Evolutionary conservation across 2,113 vertebrate species (phyloP), one percentile per base, ranked within the genome.

Genomic region (Lophotis ruficrista): DNA sequence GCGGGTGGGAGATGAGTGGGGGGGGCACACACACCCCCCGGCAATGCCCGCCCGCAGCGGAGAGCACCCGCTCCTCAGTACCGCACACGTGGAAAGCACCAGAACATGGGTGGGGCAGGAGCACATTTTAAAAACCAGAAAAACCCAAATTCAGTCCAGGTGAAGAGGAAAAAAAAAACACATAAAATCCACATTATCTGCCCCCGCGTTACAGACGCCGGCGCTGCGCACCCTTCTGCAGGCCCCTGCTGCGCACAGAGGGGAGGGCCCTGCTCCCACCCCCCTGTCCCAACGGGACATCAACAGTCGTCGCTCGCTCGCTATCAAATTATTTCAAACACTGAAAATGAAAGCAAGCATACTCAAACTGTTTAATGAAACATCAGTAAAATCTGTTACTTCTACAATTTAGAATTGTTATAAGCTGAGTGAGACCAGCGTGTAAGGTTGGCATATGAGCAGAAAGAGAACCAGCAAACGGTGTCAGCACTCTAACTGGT

Each of bases 61-160:
- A 5, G 35, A 30, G n/a, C 16, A 7, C 4, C 8, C 3, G 30
- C 7, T 12, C 51, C 57, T 27, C 10, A 0, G 6, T 2, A 1
- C 16, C 0, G 6, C 41, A 3, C 35, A 5, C 3, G 1, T 9
- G 20, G 56, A n/a, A 64, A n/a, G 19, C 13, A 1, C 35, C 35
- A 6, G 35, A 19, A 5, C 27, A 5, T 0, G 6, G 35, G 19
- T 1, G n/a, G 28, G 38, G 19, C 47, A 30, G 30, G 8, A 64
- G 19, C 10, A 0, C 3, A 14, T 28, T 24, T 22, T 7, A 6
- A 54, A 37, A 54, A 33, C 12, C 1, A 24, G 12, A 60, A 31
- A 56, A 69, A 21, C 5, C 22, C 56, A 1, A 12, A 12, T 7
- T 10, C 22, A 7, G 22, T 1, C 23, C 7, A 8, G 38, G 21